Evolutionary conservation across 2,113 vertebrate species (phyloP).

Genomic region (Addax nasomaculatus): DNA sequence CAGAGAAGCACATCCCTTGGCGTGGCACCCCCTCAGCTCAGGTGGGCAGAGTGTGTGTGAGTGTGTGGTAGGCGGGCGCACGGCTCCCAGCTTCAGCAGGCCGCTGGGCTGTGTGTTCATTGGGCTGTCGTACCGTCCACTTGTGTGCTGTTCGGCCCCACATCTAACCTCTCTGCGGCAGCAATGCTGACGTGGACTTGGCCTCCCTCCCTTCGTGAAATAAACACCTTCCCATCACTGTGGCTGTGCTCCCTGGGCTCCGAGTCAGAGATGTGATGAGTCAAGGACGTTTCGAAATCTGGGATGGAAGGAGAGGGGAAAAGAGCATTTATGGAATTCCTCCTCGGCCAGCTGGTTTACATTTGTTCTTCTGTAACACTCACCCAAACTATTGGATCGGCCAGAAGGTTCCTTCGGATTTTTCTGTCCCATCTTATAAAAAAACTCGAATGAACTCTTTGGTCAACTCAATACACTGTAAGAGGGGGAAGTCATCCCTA

Average conservation of each 20-base stretch:
- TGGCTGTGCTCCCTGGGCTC: fast-evolving
- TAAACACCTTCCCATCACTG: neutral
- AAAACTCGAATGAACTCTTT: neutral
- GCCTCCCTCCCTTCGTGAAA: fast-evolving
- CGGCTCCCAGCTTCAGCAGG: neutral
- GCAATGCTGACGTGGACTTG: neutral
- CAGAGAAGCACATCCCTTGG: neutral
- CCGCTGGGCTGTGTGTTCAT: neutral
- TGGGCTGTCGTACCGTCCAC: fast-evolving
- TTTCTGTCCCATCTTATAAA: neutral
- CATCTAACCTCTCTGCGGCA: neutral
- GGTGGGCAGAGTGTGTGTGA: neutral
- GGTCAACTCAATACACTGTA: neutral
- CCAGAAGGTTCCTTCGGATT: neutral
- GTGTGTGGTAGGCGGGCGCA: neutral
- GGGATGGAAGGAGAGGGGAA: neutral
- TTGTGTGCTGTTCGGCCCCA: neutral
- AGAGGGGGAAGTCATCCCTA: neutral
- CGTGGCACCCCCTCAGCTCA: too few species aligned
- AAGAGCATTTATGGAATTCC: neutral
- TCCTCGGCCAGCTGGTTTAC: neutral
- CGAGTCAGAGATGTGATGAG: neutral
- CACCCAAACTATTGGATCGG: neutral
- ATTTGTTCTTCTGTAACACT: neutral
- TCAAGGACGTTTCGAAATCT: neutral